Conservation (phyloP, 2,113 vertebrate species). For the Geococcyx californianus region DNA sequence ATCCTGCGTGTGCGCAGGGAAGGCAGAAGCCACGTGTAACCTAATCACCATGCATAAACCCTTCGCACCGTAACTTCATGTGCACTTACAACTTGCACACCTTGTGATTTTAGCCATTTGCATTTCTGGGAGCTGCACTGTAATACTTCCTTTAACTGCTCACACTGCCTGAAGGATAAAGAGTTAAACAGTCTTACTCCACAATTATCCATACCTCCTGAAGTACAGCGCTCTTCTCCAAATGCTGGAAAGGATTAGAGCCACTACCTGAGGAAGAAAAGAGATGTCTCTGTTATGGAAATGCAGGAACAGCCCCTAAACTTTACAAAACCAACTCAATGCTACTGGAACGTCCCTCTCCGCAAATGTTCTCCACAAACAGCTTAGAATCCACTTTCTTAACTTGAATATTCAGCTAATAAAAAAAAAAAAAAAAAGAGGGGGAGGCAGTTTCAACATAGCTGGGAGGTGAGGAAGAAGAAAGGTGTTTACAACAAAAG, state of each 20-base stretch:
- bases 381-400: background rate
- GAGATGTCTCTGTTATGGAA: background rate
- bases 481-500: background rate
- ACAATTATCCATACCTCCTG: constrained; percentile 85
- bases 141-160: no score
- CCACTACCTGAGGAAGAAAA: constrained; percentile 83
- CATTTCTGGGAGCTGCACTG: no score
- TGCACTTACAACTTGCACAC: background rate
- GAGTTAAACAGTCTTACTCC: background rate
- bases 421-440: fast-evolving
- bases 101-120: background rate
- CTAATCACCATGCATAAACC: background rate
- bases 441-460: background rate
- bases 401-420: fast-evolving
- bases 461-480: background rate
- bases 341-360: background rate
- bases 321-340: background rate
- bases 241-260: constrained; percentile 95
- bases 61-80: fast-evolving
- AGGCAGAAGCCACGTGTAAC: background rate
- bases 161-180: no score
- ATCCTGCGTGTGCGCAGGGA: background rate
- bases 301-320: background rate
- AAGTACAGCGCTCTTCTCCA: constrained; percentile 96
- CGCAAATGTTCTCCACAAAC: background rate